Percentiles rank a stretch among this genome's conserved stretches.
Evolutionary conservation across 1,140 invertebrate genomes (phyloP).

Genomic region (Heliconius eleuchia): DNA sequence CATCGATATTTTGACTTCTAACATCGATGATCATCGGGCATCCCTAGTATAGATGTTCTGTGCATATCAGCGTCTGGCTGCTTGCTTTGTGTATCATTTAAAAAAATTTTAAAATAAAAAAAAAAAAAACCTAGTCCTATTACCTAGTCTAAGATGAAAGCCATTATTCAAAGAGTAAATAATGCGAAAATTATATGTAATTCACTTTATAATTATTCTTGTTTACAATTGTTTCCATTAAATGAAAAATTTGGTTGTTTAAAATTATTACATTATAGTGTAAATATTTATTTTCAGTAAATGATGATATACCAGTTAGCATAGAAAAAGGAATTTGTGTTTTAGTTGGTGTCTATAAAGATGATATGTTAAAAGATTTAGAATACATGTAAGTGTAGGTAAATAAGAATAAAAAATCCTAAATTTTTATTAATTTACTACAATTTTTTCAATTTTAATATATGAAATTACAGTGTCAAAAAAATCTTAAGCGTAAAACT

Average conservation of each 20-base stretch:
- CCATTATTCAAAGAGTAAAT: constrained; percentile 15
- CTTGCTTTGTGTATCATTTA: too few species aligned
- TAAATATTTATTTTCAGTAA: constrained; percentile 20
- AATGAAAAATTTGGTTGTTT: neutral
- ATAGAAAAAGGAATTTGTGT: constrained; percentile 14
- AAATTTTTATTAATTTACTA: neutral
- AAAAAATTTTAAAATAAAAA: too few species aligned
- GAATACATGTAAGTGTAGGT: constrained; percentile 22
- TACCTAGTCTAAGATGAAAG: constrained; percentile 7
- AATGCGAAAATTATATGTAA: constrained; percentile 25
- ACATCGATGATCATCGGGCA: too few species aligned
- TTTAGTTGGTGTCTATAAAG: constrained; percentile 25
- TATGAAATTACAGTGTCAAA: constrained; percentile 24
- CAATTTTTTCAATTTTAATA: neutral
- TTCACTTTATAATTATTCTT: neutral
- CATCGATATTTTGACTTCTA: too few species aligned
- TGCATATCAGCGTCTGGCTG: too few species aligned
- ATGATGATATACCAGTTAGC: constrained; percentile 20
- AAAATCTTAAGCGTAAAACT: constrained; percentile 31
- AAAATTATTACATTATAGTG: neutral
- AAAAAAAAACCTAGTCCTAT: too few species aligned
- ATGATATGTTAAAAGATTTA: constrained; percentile 19
- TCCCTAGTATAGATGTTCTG: too few species aligned
- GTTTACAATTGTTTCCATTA: neutral
- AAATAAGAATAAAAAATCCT: neutral